Percentiles rank a stretch among this genome's conserved stretches.
These are phyloP conservation scores for Mercenaria mercenaria DNA, from an alignment of 1,140 invertebrate species.

Conservation along the genomic window DNA sequence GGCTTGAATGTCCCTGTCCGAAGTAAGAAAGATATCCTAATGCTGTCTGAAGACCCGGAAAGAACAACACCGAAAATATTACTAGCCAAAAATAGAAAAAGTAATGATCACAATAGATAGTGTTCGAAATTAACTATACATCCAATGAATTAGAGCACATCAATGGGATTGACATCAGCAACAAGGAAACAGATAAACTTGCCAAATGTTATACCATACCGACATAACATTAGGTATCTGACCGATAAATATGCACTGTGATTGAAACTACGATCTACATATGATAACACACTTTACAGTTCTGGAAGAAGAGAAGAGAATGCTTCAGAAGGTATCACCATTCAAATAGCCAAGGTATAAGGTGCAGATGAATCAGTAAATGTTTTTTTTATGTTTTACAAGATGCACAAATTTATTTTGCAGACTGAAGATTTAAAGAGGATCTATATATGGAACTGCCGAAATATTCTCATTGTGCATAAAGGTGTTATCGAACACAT, in stretches of 20 bases:
- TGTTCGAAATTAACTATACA: constrained; percentile 67
- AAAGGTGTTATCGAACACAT: neutral
- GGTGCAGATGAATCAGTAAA: neutral
- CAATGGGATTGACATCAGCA: constrained; percentile 33
- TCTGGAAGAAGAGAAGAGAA: constrained; percentile 54
- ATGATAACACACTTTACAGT: constrained; percentile 61
- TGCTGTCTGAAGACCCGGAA: constrained; percentile 64
- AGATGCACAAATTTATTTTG: constrained; percentile 27
- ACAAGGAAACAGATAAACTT: constrained; percentile 22
- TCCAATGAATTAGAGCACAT: constrained; percentile 62
- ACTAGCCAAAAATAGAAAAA: constrained; percentile 61
- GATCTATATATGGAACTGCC: neutral
- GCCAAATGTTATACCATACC: neutral
- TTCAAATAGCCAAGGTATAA: neutral
- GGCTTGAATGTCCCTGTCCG: constrained; percentile 67
- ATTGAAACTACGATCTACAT: constrained; percentile 63
- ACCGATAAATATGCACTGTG: constrained; percentile 65
- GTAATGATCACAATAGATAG: constrained; percentile 66
- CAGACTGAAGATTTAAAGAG: constrained; percentile 12
- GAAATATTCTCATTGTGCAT: constrained; percentile 21
- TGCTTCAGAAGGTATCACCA: constrained; percentile 33
- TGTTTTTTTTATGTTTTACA: constrained; percentile 14
- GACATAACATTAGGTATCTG: constrained; percentile 15
- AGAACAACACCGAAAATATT: constrained; percentile 56
- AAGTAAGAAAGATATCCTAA: constrained; percentile 68